Base-by-base conservation (phyloP, 2,888 invertebrate genomes). In the Halictus quadricinctus region DNA sequence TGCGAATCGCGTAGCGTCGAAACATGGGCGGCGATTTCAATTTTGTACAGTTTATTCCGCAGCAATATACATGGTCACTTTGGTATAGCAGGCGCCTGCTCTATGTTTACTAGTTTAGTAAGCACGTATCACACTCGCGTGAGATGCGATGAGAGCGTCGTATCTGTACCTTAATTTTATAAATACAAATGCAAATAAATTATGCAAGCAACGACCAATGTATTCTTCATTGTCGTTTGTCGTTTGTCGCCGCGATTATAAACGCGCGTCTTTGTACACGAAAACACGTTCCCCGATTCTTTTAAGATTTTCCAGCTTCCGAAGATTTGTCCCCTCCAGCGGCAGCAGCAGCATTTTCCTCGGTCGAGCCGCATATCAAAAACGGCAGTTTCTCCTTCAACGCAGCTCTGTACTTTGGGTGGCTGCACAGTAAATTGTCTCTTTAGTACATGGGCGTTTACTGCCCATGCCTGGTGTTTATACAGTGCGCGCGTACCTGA, bases 371-470 rank as follows among this genome's bases (percentile, higher is more conserved):
- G 93, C 97, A 97, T 10, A 96, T 95, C 90, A 97, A 95, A 82
- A 96, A 96, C 8, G 98, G 98, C 95, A 97, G 96, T 93, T 96
- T 97, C 95, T 97, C 96, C 93, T 97, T 96, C 87, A 98, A 95
- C 46, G 97, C 97, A 86, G 96, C 96, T 90, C 97, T 96, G 95
- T 97, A 97, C 94, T 97, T 97, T 43, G 97, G 97, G 95, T 97
- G 97, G 93, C 97, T 97, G 94, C 25, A 95, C 3, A 43, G 7
- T 5, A 25, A 60, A 69, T 81, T 81, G 75, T 70, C 72, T 69
- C n/a, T 15, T 83, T n/a, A 76, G 29, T 70, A 13, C 15, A 8
- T 15, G 7, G 15, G 8, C 18, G 25, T 46, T 2, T 13, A 12
- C 7, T 18, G 54, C n/a, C 10, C 8, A 54, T n/a, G 10, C 10